Evolutionary conservation across 2,888 invertebrate species (phyloP), one percentile per base, ranked within the genome.

Genomic region (Sisyra nigra): DNA sequence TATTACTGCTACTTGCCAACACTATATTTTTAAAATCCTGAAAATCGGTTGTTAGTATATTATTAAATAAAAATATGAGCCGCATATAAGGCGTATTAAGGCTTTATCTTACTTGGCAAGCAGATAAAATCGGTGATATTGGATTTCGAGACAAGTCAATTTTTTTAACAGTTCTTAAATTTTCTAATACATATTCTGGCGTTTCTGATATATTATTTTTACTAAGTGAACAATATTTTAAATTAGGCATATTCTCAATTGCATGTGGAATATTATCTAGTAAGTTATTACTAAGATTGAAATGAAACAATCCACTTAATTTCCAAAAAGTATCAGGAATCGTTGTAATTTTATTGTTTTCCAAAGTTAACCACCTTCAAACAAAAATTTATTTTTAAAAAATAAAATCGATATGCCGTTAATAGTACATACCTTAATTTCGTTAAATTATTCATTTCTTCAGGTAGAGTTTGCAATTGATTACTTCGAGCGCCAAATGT

Each of bases 401-500:
- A 11, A 10, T 1, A 42, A 31, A 17, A 5, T 39, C 4, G 17
- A 47, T 40, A 39, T n/a, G n/a, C n/a, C n/a, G n/a, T n/a, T n/a
- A n/a, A n/a, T n/a, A n/a, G n/a, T n/a, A n/a, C 24, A 41, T 57
- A 72, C 73, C 68, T 70, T 46, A 80, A 55, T 51, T 70, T 71
- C 4, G 57, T 48, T 38, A 79, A 59, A 24, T 62, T 63, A 15
- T 73, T 71, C 52, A 80, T 65, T 44, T 68, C 68, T 39, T 68
- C 65, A 3, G 79, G 78, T 47, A 80, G 57, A 10, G 59, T 57
- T 50, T 55, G 58, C 2, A 80, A 60, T 48, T 66, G 63, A 63
- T 80, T 80, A 36, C 76, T 74, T 34, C 79, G 66, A 1, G 74
- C 74, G 11, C 79, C 80, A 52, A 80, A 69, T 4, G 77, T 78